A percentile compares a stretch with the other conserved stretches of the same genome.
These are phyloP conservation scores for Rhagonycha lutea DNA, from an alignment of 2,888 invertebrate species.

Conservation along the genomic window DNA sequence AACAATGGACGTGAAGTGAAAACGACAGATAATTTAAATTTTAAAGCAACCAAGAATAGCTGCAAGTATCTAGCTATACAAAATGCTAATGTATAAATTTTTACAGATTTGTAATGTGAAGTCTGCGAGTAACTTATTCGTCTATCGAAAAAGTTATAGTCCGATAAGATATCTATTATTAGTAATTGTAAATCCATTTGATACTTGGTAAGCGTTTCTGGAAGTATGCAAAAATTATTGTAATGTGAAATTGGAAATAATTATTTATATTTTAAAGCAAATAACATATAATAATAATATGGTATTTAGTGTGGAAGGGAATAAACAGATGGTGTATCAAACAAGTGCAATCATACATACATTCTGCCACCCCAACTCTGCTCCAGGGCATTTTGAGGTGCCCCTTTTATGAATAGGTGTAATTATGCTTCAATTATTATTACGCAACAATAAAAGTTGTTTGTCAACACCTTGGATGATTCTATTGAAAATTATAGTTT, in stretches of 20 bases:
- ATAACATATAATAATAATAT: neutral
- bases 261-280: neutral
- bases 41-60: neutral
- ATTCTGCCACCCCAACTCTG: conserved; percentile 13
- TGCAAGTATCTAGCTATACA: neutral
- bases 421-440: conserved; percentile 40
- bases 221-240: too few relatives aligned
- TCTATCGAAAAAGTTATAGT: too few relatives aligned
- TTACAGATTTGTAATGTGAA: neutral
- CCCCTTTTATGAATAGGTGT: conserved; percentile 29
- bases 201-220: too few relatives aligned
- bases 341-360: conserved; percentile 26
- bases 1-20: neutral
- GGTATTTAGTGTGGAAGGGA: conserved; percentile 12
- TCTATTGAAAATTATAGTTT: conserved; percentile 23
- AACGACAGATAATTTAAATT: neutral
- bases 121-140: neutral
- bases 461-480: conserved; percentile 39
- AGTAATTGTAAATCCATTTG: too few relatives aligned
- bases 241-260: neutral
- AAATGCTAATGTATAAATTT: neutral
- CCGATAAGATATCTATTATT: too few relatives aligned
- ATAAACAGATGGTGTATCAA: conserved; percentile 19
- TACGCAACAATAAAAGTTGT: conserved; percentile 38
- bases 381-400: conserved; percentile 15